phyloP scores from a whole-genome alignment of 2,888 invertebrate species.

The Gnatocerus cornutus region DNA sequence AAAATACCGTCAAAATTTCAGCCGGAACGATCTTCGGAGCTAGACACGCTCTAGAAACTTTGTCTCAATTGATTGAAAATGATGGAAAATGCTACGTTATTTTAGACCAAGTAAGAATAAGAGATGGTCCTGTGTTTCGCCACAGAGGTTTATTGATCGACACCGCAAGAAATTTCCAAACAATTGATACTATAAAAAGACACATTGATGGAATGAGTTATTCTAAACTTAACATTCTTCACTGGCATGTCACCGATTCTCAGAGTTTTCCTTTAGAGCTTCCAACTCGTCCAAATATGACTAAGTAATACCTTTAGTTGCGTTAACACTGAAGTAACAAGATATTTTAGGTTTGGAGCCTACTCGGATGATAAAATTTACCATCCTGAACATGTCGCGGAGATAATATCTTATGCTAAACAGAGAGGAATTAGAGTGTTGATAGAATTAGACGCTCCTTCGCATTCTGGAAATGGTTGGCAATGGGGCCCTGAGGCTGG shows the following conservation, averaged over 20 bases:
- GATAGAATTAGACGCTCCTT: constrained; percentile 92
- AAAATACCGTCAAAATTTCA: constrained; percentile 26
- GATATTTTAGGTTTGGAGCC: constrained; percentile 79
- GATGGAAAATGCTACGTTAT: constrained; percentile 73
- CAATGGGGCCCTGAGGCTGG: constrained; percentile 81
- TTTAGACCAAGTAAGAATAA: constrained; percentile 77
- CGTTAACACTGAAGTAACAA: background rate
- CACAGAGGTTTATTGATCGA: constrained; percentile 93
- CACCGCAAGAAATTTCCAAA: constrained; percentile 90
- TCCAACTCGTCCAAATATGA: constrained; percentile 82
- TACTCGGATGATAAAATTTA: constrained; percentile 82
- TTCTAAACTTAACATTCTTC: constrained; percentile 92
- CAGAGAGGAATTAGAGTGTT: constrained; percentile 88
- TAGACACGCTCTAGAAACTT: constrained; percentile 84
- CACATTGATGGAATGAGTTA: constrained; percentile 90
- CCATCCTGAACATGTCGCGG: constrained; percentile 76
- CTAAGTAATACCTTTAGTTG: constrained; percentile 72
- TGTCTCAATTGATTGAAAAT: constrained; percentile 78
- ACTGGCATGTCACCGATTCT: constrained; percentile 94
- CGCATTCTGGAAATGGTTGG: constrained; percentile 90
- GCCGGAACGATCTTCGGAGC: constrained; percentile 80
- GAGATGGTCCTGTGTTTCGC: constrained; percentile 86
- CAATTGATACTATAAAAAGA: constrained; percentile 78
- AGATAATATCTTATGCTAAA: constrained; percentile 84
- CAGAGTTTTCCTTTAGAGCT: constrained; percentile 94